Conservation (phyloP, 2,113 vertebrate genomes). For the Orthonyx spaldingii region DNA sequence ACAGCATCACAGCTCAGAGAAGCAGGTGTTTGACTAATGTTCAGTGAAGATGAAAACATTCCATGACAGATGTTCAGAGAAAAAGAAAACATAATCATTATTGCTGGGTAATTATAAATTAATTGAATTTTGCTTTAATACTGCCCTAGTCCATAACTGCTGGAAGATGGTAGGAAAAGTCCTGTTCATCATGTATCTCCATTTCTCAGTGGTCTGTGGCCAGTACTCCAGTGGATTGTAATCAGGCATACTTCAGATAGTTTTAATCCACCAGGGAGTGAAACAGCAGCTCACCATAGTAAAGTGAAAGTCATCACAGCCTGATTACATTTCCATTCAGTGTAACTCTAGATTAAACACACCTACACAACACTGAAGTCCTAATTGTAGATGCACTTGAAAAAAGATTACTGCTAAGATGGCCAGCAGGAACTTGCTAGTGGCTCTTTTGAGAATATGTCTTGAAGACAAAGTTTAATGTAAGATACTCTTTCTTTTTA, state of each 20-base stretch:
- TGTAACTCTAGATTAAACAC: not conserved
- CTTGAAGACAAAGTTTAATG: not conserved
- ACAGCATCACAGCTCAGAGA: not conserved
- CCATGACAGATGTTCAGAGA: slow-evolving; percentile 34
- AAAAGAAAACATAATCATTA: slow-evolving; percentile 30
- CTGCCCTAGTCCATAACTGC: not conserved
- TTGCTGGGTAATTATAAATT: slow-evolving; percentile 31
- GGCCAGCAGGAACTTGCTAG: not conserved
- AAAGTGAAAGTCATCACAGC: not conserved
- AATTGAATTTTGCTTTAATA: slow-evolving; percentile 32
- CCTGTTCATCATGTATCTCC: not conserved
- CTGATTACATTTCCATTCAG: not conserved
- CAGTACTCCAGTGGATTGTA: not conserved
- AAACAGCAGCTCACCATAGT: not conserved
- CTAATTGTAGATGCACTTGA: not conserved
- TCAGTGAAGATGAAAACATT: slow-evolving; percentile 8
- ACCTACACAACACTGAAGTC: not conserved
- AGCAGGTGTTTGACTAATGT: slow-evolving; percentile 45
- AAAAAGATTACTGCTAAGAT: not conserved
- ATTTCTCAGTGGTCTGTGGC: not conserved
- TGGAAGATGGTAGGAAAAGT: not conserved
- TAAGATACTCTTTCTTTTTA: not conserved
- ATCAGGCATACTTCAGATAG: not conserved
- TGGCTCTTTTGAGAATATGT: not conserved
- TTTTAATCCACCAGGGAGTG: not conserved